Percentiles rank a stretch among this genome's conserved stretches.
Conservation (phyloP, 2,888 invertebrate species). For the Dynastes maya region DNA sequence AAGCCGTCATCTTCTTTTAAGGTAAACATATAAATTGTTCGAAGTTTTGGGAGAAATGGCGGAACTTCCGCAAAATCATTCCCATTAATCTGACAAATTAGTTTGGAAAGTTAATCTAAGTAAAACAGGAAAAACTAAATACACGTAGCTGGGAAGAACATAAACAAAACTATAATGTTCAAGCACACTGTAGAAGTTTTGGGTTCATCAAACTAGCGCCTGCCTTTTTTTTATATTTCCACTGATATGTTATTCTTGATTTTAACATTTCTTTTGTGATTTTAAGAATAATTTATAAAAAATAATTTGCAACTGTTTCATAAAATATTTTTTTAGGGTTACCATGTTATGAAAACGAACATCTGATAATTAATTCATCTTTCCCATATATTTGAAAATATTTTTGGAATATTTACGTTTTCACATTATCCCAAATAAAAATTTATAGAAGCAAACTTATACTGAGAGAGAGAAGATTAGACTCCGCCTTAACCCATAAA, state of each 20-base stretch:
- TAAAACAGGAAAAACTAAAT: no score
- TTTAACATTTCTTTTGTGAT: no score
- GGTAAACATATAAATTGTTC: constrained; percentile 13
- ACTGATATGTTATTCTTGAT: no score
- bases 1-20: not conserved
- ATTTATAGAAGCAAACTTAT: not conserved
- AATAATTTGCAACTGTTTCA: no score
- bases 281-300: no score
- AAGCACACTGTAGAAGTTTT: no score
- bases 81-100: constrained; percentile 10
- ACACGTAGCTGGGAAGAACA: no score
- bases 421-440: not conserved
- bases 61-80: not conserved
- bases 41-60: not conserved
- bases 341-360: no score
- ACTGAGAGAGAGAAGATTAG: not conserved
- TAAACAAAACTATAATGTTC: no score
- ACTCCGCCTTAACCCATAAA: not conserved
- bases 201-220: no score
- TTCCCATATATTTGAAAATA: not conserved
- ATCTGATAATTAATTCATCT: not conserved
- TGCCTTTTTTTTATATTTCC: no score
- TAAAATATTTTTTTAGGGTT: no score
- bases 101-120: not conserved
- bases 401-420: constrained; percentile 4